Base-by-base conservation (phyloP, 2,113 vertebrate species). In the Dendropsophus ebraccatus region DNA sequence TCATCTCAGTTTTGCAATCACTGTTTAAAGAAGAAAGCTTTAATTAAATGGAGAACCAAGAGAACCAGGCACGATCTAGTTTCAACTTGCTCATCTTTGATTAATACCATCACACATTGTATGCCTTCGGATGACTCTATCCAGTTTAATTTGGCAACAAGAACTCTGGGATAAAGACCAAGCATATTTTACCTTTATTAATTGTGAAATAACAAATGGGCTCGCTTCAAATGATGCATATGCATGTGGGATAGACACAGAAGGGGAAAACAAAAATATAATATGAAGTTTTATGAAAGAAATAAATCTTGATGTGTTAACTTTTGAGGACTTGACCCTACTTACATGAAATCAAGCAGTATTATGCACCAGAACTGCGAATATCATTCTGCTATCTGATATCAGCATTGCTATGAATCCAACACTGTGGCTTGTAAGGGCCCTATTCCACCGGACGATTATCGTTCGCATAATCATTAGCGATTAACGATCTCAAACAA, bases 91-190 rank as follows among this genome's bases (percentile, higher is more conserved):
- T 56, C 56, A 19, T 65, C 5, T 30, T 54, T 32, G 25, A 77
- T 77, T 77, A 30, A 77, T 52, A 52, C 17, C 28, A 28, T 56
- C 75, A 21, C 50, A 78, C 11, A 28, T 35, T 56, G 32, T 32
- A n/a, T 79, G 52, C 28, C 52, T 79, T 79, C 6, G n/a, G 30
- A 79, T 58, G 5, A 60, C 77, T 54, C 50, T 35, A 23, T 79
- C 17, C 30, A 79, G 50, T 79, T 79, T 79, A 79, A 54, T 79
- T 60, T 79, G 52, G 77, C 77, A 58, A 41, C 52, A 60, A 58
- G 7, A 21, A 13, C 28, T 17, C 30, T 79, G 77, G 77, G 77
- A 41, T 4, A 28, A 45, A 65, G 37, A 62, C 56, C 37, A 62
- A 28, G 28, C 9, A 60, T 58, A 60, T 81, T 65, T 45, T 52